Base-by-base conservation (phyloP, 2,888 invertebrate species). In the Zaprionus lineosus region DNA sequence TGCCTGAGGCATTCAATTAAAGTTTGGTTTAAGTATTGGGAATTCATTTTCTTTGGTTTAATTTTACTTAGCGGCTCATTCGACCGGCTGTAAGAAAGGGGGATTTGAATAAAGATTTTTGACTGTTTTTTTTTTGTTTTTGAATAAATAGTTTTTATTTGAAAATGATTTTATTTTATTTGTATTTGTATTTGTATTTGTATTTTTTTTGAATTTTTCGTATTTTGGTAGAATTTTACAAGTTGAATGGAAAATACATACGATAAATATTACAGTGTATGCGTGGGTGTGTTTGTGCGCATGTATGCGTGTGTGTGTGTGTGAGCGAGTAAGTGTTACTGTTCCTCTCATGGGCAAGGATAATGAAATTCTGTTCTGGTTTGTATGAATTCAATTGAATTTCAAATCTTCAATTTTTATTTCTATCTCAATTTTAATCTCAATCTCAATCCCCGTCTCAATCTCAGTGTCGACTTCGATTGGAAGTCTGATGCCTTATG, bases 71-170 rank as follows among this genome's bases (percentile, higher is more conserved):
- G 48, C 61, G 61, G 67, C 68, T 63, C 63, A 36, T 21, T 53
- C 31, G 34, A 56, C 37, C 58, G 55, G 72, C 82, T 74, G 75
- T 51, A 65, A 63, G 56, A 62, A 57, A 71, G n/a, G n/a, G n/a
- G n/a, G n/a, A 71, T 65, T 51, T 40, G 47, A 74, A 76, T 68
- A 75, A 78, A 63, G 43, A 72, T 52, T 55, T 62, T 66, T 48
- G 29, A 33, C 18, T 15, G 43, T 69, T 66, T 62, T 57, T 44
- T 61, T 69, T 74, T 74, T 63, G 50, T 73, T 73, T 81, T 81
- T 81, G 84, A 81, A 81, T 81, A 81, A 81, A 81, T 84, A 84
- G 73, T 73, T 81, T 84, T 81, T 81, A 84, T 84, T 81, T 84
- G 82, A 81, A 81, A 81, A 81, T 77, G 74, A 64, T 73, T 77